phyloP scores from a whole-genome alignment of 1,140 invertebrate species.

The Thaumetopoea pityocampa region DNA sequence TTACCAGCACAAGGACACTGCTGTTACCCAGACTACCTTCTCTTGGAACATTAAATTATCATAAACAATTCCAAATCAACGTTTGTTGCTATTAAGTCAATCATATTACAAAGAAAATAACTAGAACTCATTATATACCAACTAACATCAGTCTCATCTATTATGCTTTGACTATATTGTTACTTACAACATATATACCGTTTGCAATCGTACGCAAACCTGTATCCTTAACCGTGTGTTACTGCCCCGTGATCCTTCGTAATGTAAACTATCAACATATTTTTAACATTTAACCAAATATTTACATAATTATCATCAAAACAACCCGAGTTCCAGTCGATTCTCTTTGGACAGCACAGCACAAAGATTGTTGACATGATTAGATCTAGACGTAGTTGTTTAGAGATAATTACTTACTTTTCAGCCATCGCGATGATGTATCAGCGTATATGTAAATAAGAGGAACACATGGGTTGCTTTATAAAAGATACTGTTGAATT shows the following conservation, averaged over 20 bases:
- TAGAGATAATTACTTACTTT: constrained; percentile 51
- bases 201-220: no score
- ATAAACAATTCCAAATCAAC: no score
- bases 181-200: background rate
- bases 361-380: constrained; percentile 12
- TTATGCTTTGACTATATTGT: background rate
- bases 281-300: background rate
- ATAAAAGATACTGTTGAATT: constrained; percentile 39
- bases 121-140: no score
- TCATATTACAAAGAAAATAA: no score
- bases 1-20: no score
- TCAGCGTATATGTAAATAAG: constrained; percentile 32
- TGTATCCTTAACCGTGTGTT: no score
- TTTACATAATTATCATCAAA: constrained; percentile 2
- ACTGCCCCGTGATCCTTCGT: constrained; percentile 8
- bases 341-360: no score
- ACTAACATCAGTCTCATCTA: no score
- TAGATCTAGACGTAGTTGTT: constrained; percentile 2
- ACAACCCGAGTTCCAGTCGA: no score
- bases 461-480: constrained; percentile 46
- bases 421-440: constrained; percentile 50
- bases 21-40: no score
- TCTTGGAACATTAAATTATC: no score
- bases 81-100: no score
- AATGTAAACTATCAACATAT: background rate